Evolutionary conservation across 2,888 invertebrate species (phyloP).

Genomic region (Drosophila kuntzei): DNA sequence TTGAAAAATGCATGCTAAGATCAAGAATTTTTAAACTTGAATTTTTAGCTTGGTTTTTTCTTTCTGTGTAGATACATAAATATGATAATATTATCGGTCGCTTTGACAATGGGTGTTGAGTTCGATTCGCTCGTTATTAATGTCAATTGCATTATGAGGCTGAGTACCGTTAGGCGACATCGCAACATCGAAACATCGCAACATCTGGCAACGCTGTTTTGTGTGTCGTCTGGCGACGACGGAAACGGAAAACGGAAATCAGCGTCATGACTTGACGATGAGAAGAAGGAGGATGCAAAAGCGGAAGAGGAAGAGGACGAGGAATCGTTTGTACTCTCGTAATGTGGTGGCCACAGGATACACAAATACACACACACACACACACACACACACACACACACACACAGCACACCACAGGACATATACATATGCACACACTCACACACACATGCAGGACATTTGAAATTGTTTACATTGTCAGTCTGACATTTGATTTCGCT

Average conservation of each 20-base stretch:
- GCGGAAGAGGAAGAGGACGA: background rate
- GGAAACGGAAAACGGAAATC: conserved; percentile 58
- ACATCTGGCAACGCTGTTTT: conserved; percentile 41
- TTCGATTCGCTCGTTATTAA: conserved; percentile 54
- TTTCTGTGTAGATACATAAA: too few relatives aligned
- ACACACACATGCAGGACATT: conserved; percentile 42
- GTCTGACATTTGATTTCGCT: conserved; percentile 78
- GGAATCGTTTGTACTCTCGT: conserved; percentile 32
- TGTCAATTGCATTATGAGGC: conserved; percentile 51
- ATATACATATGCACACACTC: too few relatives aligned
- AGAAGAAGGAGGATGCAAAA: background rate
- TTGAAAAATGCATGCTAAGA: too few relatives aligned
- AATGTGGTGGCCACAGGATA: conserved; percentile 47
- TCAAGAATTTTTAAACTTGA: too few relatives aligned
- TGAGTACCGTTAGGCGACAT: conserved; percentile 36
- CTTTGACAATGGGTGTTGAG: conserved; percentile 36
- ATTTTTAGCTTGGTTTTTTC: too few relatives aligned
- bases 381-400: conserved; percentile 10
- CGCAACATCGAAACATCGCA: conserved; percentile 3
- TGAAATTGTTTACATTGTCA: conserved; percentile 74
- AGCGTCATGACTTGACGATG: conserved; percentile 54
- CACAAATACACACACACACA: conserved; percentile 5
- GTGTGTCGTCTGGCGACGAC: conserved; percentile 27
- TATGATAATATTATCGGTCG: conserved; percentile 48
- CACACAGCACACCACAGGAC: conserved; percentile 5